phyloP scores from a whole-genome alignment of 2,888 invertebrate genomes.

The Drosophila robusta region DNA sequence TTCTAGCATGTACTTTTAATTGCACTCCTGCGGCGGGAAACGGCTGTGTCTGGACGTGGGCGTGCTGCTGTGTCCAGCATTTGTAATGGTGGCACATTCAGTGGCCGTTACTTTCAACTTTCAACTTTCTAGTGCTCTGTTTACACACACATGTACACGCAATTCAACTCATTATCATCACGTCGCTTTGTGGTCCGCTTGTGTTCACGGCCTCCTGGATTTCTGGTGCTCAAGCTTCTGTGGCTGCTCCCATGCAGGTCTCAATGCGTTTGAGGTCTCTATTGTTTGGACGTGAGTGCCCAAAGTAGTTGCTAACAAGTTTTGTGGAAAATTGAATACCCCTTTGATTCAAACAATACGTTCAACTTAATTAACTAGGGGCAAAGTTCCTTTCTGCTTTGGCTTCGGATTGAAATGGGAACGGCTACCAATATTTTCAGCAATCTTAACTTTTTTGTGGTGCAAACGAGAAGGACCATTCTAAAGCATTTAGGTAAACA shows the following conservation, averaged over 20 bases:
- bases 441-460: no score
- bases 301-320: slow-evolving; percentile 44
- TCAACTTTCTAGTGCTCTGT: slow-evolving; percentile 36
- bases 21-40: slow-evolving; percentile 32
- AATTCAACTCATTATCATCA: slow-evolving; percentile 69
- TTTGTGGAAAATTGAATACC: slow-evolving; percentile 46
- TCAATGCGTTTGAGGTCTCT: slow-evolving; percentile 30
- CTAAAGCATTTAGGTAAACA: no score
- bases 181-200: slow-evolving; percentile 62
- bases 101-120: slow-evolving; percentile 33
- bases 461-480: no score
- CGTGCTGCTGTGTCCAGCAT: slow-evolving; percentile 21
- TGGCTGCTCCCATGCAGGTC: slow-evolving; percentile 44
- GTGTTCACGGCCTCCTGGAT: slow-evolving; percentile 47
- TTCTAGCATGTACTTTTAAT: slow-evolving; percentile 62
- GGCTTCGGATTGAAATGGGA: slow-evolving; percentile 7
- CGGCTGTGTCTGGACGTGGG: slow-evolving; percentile 1
- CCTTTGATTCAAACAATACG: slow-evolving; percentile 47
- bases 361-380: slow-evolving; percentile 31
- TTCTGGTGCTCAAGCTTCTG: slow-evolving; percentile 31
- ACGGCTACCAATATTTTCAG: slow-evolving; percentile 1
- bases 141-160: slow-evolving; percentile 26
- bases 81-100: slow-evolving; percentile 57
- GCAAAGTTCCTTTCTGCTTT: slow-evolving; percentile 27
- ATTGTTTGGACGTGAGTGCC: slow-evolving; percentile 53